Conservation (phyloP, 2,888 invertebrate genomes). For the Hemicrepidius hirtus region DNA sequence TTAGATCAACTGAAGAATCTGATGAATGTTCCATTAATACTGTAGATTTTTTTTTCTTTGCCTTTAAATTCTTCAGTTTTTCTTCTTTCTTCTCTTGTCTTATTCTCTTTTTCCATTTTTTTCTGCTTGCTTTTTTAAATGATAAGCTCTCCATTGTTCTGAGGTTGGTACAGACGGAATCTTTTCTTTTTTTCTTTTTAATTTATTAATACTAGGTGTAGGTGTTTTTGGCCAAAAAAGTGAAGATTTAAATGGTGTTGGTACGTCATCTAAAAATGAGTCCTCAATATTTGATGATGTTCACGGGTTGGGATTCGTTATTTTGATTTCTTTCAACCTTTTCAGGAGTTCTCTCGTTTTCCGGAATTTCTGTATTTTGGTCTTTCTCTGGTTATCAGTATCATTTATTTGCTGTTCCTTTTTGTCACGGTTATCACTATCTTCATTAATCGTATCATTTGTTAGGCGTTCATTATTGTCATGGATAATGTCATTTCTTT, state of each 20-base stretch:
- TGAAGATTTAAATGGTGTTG: constrained; percentile 11
- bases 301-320: no score
- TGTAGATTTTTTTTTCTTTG: constrained; percentile 2
- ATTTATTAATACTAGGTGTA: background rate
- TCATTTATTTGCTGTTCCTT: background rate
- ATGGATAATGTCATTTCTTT: background rate
- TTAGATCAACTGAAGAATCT: background rate
- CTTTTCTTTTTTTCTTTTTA: constrained; percentile 1
- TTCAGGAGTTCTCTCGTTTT: background rate
- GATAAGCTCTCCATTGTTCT: constrained; percentile 1
- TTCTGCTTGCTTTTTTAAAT: background rate
- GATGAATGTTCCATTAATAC: background rate
- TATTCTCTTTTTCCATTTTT: background rate
- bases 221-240: constrained; percentile 7
- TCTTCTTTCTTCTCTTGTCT: background rate
- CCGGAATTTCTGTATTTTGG: no score
- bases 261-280: background rate
- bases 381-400: background rate
- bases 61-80: background rate
- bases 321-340: background rate
- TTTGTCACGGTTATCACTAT: background rate
- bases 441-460: no score
- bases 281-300: no score
- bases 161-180: constrained; percentile 16
- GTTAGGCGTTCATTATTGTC: background rate